Evolutionary conservation across 23 tunicate species (phyloP), one percentile per base, ranked within the genome.

Genomic region (Clavelina lepadiformis): DNA sequence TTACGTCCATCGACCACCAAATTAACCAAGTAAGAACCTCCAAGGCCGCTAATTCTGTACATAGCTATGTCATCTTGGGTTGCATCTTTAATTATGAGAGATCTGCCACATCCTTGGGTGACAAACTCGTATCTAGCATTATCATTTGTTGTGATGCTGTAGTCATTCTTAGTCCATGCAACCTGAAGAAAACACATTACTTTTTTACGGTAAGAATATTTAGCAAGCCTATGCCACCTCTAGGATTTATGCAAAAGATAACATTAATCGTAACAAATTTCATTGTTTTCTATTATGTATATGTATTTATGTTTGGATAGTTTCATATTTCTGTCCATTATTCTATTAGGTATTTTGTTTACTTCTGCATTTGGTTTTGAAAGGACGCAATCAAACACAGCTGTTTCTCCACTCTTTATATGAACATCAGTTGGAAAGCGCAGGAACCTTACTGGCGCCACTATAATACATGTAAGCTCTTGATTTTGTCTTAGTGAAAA

Each of bases 1-100:
- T 36, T 29, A 86, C 95, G 82, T 53, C 98, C 98, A 66, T 82
- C 92, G 2, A 91, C 80, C 23, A 82, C 76, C 29, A 91, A 58
- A 38, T 83, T 88, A 22, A 82, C 84, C 3, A 86, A 77, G 66
- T 15, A 70, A 4, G 63, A 51, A 35, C 92, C 98, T 28, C 92
- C 98, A 18, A 76, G 70, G 2, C 92, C 92, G 6, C 63, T 67
- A n/a, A 77, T 24, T 6, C 61, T 56, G 77, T 91, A 91, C 59
- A 71, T 41, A 1, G 92, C 98, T 18, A 78, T 56, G 62, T 91
- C 98, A 11, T 78, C 78, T 11, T 46, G 34, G 28, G 62, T 72
- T 46, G 53, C 72, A 63, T 91, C 85, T 28, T 77, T 56, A 3
- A 91, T 70, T 15, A 76, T 58, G 31, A 91, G 82, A 13, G 92